These are phyloP conservation scores for Acipenser ruthenus DNA, from an alignment of 2,797 vertebrate genomes.

Conservation along the genomic window DNA sequence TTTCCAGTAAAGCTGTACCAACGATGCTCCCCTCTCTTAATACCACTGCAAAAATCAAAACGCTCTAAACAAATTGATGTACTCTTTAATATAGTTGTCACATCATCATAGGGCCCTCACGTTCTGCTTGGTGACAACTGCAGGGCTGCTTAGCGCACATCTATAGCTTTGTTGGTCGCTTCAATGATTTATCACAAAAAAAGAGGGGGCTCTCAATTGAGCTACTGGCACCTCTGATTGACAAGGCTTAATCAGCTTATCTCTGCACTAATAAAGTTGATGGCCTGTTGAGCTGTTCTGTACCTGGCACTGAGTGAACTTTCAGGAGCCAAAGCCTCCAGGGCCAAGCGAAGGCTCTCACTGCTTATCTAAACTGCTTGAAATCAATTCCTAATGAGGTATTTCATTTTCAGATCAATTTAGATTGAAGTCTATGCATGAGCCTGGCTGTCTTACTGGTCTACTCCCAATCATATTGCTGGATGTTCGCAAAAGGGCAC, in stretches of 20 bases:
- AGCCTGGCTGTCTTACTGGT: constrained; percentile 1
- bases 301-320: constrained; percentile 82
- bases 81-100: constrained; percentile 94
- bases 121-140: constrained; percentile 85
- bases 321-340: constrained; percentile 66
- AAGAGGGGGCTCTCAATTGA: constrained; percentile 69
- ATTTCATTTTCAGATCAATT: constrained; percentile 79
- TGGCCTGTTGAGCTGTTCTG: constrained; percentile 81
- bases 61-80: constrained; percentile 98
- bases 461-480: constrained; percentile 32
- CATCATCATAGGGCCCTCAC: constrained; percentile 91
- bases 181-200: constrained; percentile 74
- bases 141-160: constrained; percentile 80
- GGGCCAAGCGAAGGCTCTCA: constrained; percentile 56
- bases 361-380: constrained; percentile 79
- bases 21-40: constrained; percentile 74
- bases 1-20: constrained; percentile 74
- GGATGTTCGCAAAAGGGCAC: constrained; percentile 24
- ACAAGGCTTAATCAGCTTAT: constrained; percentile 99
- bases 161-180: constrained; percentile 78
- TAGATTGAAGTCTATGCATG: constrained; percentile 28
- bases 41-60: constrained; percentile 91
- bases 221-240: constrained; percentile 94
- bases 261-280: constrained; percentile 93
- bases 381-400: constrained; percentile 86